Evolutionary conservation across 64 coral and sea anemone genomes (phyloP).

Genomic region (Dendronephthya gigantea): DNA sequence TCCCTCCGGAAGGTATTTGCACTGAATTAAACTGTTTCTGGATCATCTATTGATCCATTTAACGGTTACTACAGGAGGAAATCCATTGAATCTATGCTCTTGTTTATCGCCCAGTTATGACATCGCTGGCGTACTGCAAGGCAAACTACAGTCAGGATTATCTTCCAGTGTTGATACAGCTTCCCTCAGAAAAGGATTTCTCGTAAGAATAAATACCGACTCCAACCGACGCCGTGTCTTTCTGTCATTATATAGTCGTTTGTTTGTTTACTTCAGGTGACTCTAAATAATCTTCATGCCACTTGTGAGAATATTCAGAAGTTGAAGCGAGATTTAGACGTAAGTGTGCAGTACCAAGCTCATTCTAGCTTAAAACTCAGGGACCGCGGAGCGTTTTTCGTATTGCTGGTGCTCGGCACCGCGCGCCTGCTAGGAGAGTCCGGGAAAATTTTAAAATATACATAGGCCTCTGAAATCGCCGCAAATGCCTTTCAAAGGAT

Average conservation of each 20-base stretch:
- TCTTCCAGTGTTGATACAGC: conserved; percentile 71
- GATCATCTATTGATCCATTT: too few relatives aligned
- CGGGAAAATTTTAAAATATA: too few relatives aligned
- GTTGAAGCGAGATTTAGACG: conserved; percentile 77
- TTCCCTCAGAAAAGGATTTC: conserved; percentile 67
- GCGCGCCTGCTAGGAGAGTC: too few relatives aligned
- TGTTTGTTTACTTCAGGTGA: conserved; percentile 45
- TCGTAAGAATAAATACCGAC: conserved; percentile 39
- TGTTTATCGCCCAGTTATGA: conserved; percentile 46
- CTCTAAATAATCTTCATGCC: conserved; percentile 70
- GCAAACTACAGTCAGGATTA: conserved; percentile 79
- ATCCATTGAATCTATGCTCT: too few relatives aligned
- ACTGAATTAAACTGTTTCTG: too few relatives aligned
- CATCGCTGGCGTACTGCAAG: conserved; percentile 83
- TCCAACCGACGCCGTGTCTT: neutral
- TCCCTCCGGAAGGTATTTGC: conserved; percentile 68
- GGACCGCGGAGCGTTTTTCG: too few relatives aligned
- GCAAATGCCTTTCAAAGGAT: too few relatives aligned
- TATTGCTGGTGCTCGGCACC: too few relatives aligned
- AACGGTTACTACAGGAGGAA: too few relatives aligned
- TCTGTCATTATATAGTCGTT: neutral
- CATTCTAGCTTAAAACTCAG: too few relatives aligned
- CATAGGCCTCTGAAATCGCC: too few relatives aligned
- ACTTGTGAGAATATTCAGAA: conserved; percentile 89
- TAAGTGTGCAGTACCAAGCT: too few relatives aligned